Evolutionary conservation across 2,888 invertebrate genomes (phyloP), one percentile per base, ranked within the genome.

Genomic region (Calameuta filiformis): DNA sequence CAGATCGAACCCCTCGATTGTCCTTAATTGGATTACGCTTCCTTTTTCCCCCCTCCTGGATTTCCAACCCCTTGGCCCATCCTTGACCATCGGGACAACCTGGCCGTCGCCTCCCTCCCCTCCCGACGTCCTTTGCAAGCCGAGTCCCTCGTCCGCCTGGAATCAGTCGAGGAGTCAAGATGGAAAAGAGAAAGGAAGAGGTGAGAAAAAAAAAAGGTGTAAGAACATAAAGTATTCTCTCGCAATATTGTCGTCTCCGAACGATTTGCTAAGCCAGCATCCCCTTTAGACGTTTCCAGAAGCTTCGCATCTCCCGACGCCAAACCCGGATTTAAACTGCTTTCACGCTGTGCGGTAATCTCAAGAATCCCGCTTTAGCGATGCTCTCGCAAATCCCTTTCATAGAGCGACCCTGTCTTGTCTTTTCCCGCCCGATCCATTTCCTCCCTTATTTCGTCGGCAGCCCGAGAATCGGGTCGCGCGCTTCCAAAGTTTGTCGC

Each of bases 281-380:
- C 40, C 40, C 23, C 0, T 56, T 2, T 56, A 6, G 40, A 23
- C 9, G 23, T 9, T 56, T 23, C 40, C 9, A 23, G 23, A 56
- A 56, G 40, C 40, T 56, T 2, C 40, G 40, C 40, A 1, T 56
- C 23, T 56, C 40, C 40, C 0, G 40, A 0, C 9, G 23, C 40
- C 40, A 56, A 56, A 1, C 40, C 40, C 71, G 79, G 79, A 78
- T 79, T 81, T 77, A 83, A 84, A 83, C 81, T 82, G 81, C 82
- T 83, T 83, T 81, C 77, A 75, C 79, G 69, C 73, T 56, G 77
- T 73, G 68, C 68, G 69, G 71, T 81, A 83, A 83, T 82, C 81
- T 81, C 79, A 78, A 79, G 77, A 82, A 84, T 84, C 79, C 79
- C 76, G 80, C 73, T 73, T 81, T 82, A 77, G 77, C 71, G 76